Evolutionary conservation across 37 sponge, comb jelly and placozoan species (phyloP).

Genomic region (Halichondria panicea): DNA sequence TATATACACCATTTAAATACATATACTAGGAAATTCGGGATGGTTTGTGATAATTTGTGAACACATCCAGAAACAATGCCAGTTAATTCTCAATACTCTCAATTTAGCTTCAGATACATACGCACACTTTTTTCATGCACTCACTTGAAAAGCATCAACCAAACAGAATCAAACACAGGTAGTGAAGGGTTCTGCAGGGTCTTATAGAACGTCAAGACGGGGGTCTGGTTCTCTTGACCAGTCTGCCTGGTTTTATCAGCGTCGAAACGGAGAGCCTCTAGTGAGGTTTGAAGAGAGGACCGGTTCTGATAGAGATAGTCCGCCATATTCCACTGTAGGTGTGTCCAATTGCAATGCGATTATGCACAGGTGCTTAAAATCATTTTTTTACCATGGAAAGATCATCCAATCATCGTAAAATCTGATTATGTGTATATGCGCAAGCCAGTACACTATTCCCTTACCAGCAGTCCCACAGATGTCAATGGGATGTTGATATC

Average conservation of each 20-base stretch:
- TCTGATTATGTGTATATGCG: neutral
- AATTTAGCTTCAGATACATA: neutral
- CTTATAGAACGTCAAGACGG: slow-evolving; percentile 17
- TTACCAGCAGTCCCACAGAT: slow-evolving; percentile 91
- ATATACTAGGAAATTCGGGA: too few relatives aligned
- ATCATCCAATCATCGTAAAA: neutral
- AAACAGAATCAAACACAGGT: slow-evolving; percentile 63
- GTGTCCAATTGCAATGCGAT: neutral
- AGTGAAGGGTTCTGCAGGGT: slow-evolving; percentile 19
- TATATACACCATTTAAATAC: too few relatives aligned
- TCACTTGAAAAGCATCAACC: slow-evolving; percentile 79
- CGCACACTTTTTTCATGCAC: neutral
- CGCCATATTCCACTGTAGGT: slow-evolving; percentile 88
- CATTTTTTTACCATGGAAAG: neutral
- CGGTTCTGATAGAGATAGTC: slow-evolving; percentile 86
- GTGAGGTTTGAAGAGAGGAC: slow-evolving; percentile 17
- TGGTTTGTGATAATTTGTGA: too few relatives aligned
- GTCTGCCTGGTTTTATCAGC: neutral
- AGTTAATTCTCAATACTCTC: neutral
- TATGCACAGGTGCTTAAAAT: too few relatives aligned
- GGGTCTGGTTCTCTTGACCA: neutral
- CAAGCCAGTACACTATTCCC: neutral
- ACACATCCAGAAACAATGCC: too few relatives aligned
- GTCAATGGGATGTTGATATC: slow-evolving; percentile 96
- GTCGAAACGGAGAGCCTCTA: slow-evolving; percentile 16